These are phyloP conservation scores for Symphodus melops DNA, from an alignment of 2,113 vertebrate genomes.

Conservation along the genomic window DNA sequence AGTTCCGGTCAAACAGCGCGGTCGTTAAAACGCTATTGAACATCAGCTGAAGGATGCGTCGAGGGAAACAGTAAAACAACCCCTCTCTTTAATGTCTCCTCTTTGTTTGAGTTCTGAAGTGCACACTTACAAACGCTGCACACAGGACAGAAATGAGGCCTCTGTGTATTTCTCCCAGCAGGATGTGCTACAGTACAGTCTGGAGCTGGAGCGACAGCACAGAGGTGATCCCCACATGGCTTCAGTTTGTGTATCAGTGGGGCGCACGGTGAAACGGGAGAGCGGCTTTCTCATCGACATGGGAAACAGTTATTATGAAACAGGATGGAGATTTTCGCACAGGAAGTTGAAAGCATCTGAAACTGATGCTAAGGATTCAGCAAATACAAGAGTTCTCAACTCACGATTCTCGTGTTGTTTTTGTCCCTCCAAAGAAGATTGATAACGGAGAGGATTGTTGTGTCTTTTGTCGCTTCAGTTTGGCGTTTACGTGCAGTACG, in stretches of 20 bases:
- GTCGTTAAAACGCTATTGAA: conserved; percentile 34
- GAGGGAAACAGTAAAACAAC: conserved; percentile 16
- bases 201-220: conserved; percentile 15
- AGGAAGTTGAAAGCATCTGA: not conserved
- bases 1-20: conserved; percentile 43
- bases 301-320: conserved; percentile 13
- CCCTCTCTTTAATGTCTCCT: not conserved
- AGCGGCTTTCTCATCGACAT: conserved; percentile 16
- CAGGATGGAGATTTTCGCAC: not conserved
- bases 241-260: conserved; percentile 41
- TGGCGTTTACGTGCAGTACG: not conserved
- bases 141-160: conserved; percentile 1
- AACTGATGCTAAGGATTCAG: not conserved
- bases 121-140: not conserved
- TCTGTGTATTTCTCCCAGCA: conserved; percentile 1
- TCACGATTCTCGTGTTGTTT: not conserved
- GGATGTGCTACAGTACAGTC: conserved; percentile 17
- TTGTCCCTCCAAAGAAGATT: not conserved
- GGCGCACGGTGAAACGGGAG: not conserved
- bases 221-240: conserved; percentile 35
- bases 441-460: not conserved
- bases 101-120: conserved; percentile 1
- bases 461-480: not conserved
- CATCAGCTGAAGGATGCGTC: conserved; percentile 22
- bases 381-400: not conserved